Conservation (phyloP, 2,113 vertebrate genomes). For the Caranx melampygus region DNA sequence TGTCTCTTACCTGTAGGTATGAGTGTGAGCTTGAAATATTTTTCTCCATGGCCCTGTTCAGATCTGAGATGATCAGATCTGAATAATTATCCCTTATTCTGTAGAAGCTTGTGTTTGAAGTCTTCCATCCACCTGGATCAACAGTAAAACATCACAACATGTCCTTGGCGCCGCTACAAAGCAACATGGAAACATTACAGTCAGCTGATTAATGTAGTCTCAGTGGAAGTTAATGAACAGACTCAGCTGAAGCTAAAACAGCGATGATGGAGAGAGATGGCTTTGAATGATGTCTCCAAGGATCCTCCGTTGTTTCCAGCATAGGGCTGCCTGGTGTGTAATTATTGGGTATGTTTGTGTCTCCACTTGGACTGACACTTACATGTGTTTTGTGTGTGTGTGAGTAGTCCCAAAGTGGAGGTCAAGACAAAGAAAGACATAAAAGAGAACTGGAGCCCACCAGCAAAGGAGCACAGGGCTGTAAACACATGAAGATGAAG, state of each 20-base stretch:
- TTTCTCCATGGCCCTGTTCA: too few relatives aligned
- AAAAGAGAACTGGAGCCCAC: not conserved
- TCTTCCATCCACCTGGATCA: not conserved
- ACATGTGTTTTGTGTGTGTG: not conserved
- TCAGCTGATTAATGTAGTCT: not conserved
- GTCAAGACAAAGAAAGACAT: constrained; percentile 11
- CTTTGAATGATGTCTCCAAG: constrained; percentile 22
- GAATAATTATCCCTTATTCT: too few relatives aligned
- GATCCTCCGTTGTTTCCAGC: not conserved
- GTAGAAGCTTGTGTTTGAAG: not conserved
- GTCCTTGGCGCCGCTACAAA: not conserved
- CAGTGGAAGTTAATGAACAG: not conserved
- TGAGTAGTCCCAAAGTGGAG: not conserved
- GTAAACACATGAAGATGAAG: not conserved
- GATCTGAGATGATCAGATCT: too few relatives aligned
- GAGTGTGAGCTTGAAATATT: too few relatives aligned
- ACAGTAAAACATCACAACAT: not conserved
- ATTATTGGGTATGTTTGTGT: not conserved
- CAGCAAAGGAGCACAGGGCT: not conserved
- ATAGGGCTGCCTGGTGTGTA: not conserved
- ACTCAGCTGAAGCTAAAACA: not conserved
- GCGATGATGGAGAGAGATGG: not conserved
- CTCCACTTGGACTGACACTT: not conserved
- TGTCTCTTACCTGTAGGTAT: too few relatives aligned
- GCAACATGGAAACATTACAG: not conserved